phyloP scores from a whole-genome alignment of 2,888 invertebrate species.

The Holacanthella duospinosa region DNA sequence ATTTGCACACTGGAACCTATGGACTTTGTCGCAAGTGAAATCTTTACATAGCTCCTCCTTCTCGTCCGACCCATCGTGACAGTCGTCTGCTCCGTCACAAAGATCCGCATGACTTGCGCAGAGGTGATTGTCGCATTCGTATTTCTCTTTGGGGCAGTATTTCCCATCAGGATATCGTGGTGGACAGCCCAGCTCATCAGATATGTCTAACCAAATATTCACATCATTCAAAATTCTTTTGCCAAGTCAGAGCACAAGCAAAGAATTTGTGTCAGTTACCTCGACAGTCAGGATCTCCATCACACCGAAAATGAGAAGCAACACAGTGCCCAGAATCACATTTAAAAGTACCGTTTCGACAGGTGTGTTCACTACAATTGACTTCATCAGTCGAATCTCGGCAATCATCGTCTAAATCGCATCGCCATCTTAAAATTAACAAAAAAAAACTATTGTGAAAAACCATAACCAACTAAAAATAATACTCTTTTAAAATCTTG shows the following conservation, averaged over 20 bases:
- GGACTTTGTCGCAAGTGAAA: conserved; percentile 71
- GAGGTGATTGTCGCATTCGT: conserved; percentile 83
- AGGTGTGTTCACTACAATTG: conserved; percentile 51
- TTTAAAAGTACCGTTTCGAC: conserved; percentile 71
- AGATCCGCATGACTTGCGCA: conserved; percentile 82
- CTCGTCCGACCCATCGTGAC: conserved; percentile 85
- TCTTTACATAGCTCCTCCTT: conserved; percentile 63
- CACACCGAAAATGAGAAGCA: conserved; percentile 74
- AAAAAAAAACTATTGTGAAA: neutral
- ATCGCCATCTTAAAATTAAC: conserved; percentile 15
- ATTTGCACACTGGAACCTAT: conserved; percentile 81
- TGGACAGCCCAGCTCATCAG: conserved; percentile 80
- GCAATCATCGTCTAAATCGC: conserved; percentile 53
- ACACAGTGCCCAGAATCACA: conserved; percentile 88
- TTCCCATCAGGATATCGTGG: conserved; percentile 76
- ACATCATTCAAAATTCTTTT: too few relatives aligned
- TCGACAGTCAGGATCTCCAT: conserved; percentile 44
- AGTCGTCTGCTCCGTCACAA: conserved; percentile 84
- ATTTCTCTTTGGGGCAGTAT: conserved; percentile 78
- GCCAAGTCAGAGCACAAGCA: conserved; percentile 41
- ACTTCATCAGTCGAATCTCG: conserved; percentile 87
- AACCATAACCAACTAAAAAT: neutral
- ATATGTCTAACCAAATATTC: conserved; percentile 58
- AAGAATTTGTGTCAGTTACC: neutral
- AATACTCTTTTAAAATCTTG: neutral